These are phyloP conservation scores for Malurus alboscapulatus DNA, from an alignment of 2,113 vertebrate species.

Conservation along the genomic window DNA sequence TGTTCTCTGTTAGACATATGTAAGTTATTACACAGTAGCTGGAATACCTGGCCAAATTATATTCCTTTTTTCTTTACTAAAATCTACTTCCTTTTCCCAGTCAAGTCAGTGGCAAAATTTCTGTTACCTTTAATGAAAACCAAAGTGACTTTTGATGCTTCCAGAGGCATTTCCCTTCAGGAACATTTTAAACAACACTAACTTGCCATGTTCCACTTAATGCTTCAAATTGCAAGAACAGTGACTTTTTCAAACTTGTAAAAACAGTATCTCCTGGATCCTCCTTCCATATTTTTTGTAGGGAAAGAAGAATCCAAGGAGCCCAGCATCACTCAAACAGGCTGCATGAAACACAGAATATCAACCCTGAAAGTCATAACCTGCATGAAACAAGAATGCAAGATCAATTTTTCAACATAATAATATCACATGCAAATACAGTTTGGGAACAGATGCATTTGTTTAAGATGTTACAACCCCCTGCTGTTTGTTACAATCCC, in stretches of 20 bases:
- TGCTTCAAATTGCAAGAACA: rapidly evolving
- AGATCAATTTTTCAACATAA: neutral
- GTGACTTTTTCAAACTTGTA: neutral
- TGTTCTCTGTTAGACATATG: neutral
- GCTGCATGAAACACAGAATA: neutral
- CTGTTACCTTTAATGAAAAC: neutral
- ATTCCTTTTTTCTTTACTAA: neutral
- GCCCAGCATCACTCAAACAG: neutral
- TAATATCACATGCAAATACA: neutral
- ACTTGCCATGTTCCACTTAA: neutral
- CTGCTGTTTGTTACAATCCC: neutral
- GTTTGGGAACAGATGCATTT: constrained; percentile 15
- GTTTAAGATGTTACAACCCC: constrained; percentile 1
- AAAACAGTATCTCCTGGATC: neutral
- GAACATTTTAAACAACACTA: neutral
- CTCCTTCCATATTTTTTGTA: neutral
- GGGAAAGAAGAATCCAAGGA: neutral
- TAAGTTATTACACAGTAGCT: neutral
- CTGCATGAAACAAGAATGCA: rapidly evolving
- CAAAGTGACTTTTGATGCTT: neutral
- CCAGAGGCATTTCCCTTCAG: neutral
- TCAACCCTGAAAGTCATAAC: neutral
- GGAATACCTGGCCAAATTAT: neutral
- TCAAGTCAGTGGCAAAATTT: neutral
- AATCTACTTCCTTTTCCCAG: neutral